Evolutionary conservation across 1,140 invertebrate species (phyloP).

Genomic region (Drosophila nebulosa): DNA sequence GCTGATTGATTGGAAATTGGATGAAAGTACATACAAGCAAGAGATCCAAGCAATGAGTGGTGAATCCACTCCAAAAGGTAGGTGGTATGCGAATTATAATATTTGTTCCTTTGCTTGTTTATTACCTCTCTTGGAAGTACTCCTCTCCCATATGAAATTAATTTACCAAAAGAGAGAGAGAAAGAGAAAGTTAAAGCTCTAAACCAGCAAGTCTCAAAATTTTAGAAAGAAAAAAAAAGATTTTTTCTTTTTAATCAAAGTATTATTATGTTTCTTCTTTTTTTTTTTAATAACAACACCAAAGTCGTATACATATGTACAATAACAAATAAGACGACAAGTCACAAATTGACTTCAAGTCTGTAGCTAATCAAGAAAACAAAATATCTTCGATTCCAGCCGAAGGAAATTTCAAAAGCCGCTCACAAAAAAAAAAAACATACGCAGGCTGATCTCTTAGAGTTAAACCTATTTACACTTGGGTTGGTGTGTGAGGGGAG

Average conservation of each 20-base stretch:
- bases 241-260: not conserved
- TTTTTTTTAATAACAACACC: conserved; percentile 7
- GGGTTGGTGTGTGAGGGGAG: not conserved
- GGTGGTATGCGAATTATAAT: too few species aligned
- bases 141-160: too few species aligned
- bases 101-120: too few species aligned
- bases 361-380: not conserved
- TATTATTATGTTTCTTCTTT: not conserved
- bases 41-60: too few species aligned
- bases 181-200: too few species aligned
- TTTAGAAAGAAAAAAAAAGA: too few species aligned
- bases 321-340: conserved; percentile 15
- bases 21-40: too few species aligned
- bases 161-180: too few species aligned
- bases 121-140: too few species aligned
- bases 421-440: not conserved
- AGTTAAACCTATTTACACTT: not conserved
- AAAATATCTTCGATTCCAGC: conserved; percentile 17
- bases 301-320: conserved; percentile 20
- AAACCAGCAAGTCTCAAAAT: too few species aligned
- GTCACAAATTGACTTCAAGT: not conserved
- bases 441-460: not conserved
- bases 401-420: conserved; percentile 4
- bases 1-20: too few species aligned
- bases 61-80: too few species aligned